A percentile compares a stretch with the other conserved stretches of the same genome.
Evolutionary conservation across 2,113 vertebrate species (phyloP).

Genomic region (Etheostoma cragini): DNA sequence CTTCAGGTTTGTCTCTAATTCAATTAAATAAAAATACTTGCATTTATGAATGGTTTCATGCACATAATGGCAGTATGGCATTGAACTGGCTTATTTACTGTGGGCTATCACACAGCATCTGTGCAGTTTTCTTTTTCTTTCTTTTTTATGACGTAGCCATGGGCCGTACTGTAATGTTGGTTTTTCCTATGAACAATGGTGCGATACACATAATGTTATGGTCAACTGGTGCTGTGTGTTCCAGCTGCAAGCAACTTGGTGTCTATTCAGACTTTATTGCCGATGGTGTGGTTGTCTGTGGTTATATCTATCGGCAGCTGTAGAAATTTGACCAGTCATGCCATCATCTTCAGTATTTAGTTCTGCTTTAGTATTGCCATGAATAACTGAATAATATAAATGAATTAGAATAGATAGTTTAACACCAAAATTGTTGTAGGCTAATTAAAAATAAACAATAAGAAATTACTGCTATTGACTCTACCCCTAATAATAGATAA

Average conservation of each 20-base stretch:
- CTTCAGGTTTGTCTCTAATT: not conserved
- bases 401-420: not conserved
- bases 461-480: not conserved
- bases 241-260: conserved; percentile 10
- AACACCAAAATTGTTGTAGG: not conserved
- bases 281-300: not conserved
- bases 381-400: not conserved
- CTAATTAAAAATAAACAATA: not conserved
- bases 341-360: conserved; percentile 1
- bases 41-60: not conserved
- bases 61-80: not conserved
- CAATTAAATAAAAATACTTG: not conserved
- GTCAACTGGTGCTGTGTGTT: not conserved
- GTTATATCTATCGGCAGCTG: not conserved
- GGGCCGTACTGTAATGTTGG: not conserved
- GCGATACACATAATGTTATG: not conserved
- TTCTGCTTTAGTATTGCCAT: not conserved
- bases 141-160: not conserved
- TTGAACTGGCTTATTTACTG: not conserved
- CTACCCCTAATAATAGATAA: not conserved
- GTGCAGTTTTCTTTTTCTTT: not conserved
- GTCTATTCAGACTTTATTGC: not conserved
- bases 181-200: not conserved
- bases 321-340: not conserved
- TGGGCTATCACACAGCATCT: not conserved